Evolutionary conservation across 2,888 invertebrate species (phyloP), one percentile per base, ranked within the genome.

Genomic region (Copidosoma aretas): DNA sequence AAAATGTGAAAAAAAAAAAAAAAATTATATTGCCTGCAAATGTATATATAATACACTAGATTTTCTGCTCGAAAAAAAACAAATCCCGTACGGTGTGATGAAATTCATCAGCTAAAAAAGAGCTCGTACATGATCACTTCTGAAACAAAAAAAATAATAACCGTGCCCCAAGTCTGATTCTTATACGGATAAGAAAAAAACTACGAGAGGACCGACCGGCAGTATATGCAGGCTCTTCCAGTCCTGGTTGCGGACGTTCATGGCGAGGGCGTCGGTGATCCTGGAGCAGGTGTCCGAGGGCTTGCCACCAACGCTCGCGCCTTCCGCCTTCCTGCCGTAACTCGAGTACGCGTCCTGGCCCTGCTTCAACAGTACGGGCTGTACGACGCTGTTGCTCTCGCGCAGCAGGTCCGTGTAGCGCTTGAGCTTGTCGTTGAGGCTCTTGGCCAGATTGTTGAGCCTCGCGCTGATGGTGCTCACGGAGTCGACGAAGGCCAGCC

Each of bases 221-320:
- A 83, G 72, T 3, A 84, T 75, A 52, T 82, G 81, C n/a, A 84
- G 72, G 64, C 80, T 78, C 68, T 82, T 83, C 80, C 81, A 82
- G 65, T 80, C 81, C 60, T 75, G 76, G 58, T 73, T 77, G 41
- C 75, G 76, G 19, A 82, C 64, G 51, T 76, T 78, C 0, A 74
- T 71, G 1, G 80, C 76, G 53, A 83, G 71, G 41, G 78, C 80
- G 76, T 75, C 75, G 19, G 76, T 75, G 46, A 84, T 78, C 58
- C 77, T 76, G 0, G 77, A 74, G 25, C 84, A 84, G 56, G 81
- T 76, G 58, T 82, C 78, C 0, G 73, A 56, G 39, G 72, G 65
- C 53, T 73, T 77, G 32, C 32, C 32, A n/a, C n/a, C n/a, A n/a
- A n/a, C n/a, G 19, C 74, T 77, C 4, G 72, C 67, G 21, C 60